Evolutionary conservation across 2,113 vertebrate genomes (phyloP), one percentile per base, ranked within the genome.

Genomic region (Petaurus breviceps): DNA sequence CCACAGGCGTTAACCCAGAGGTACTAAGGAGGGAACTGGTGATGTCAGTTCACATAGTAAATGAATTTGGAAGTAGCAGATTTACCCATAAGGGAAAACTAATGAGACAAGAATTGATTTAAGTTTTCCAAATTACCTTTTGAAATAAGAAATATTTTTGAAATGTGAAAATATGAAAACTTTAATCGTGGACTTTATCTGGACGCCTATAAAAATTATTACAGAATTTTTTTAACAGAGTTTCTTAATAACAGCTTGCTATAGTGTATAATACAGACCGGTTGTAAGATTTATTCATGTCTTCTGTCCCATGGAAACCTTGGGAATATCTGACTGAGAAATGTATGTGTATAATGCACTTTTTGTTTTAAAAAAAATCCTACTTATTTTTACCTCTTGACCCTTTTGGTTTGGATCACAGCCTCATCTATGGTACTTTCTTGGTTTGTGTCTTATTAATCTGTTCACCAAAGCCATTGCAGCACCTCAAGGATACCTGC

Each of bases 181-280:
- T 90, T 24, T 49, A 19, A 25, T 90, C 47, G 25, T 50, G 16
- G 90, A 47, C 8, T 51, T 90, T 90, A 47, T 50, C 12, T 16
- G 22, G 49, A 43, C 2, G 8, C 26, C 19, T 8, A 37, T 90
- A 49, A 47, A 52, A 89, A 46, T 89, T 22, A 24, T 37, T 90
- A 0, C 19, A 22, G 24, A 23, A 46, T 25, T 90, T 47, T 90
- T 68, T 37, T 37, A 68, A 37, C 61, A 26, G 51, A n/a, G 95
- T 51, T 11, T 93, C 51, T 95, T 94, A 47, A 55, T 92, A 52
- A 92, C 84, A 1, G 54, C 31, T 96, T 90, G 68, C 46, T 90
- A 22, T 49, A 90, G 9, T 47, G 50, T 16, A 22, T 51, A 91
- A 10, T 47, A 25, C 19, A 84, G 19, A 23, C n/a, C 19, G 23